phyloP scores from a whole-genome alignment of 2,797 vertebrate species.

The Prionace glauca region DNA sequence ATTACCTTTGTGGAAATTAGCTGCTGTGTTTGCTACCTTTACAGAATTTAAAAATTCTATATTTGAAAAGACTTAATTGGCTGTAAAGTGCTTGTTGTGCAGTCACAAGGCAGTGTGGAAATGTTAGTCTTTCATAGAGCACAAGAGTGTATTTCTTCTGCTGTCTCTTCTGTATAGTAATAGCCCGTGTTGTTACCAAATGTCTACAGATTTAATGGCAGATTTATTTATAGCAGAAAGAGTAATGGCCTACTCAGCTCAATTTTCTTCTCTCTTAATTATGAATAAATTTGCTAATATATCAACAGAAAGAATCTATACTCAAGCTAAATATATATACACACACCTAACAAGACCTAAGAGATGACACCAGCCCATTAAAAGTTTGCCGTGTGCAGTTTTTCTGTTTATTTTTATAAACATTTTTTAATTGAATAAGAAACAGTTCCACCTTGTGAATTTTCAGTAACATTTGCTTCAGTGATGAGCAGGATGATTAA shows the following conservation, averaged over 20 bases:
- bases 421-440: constrained; percentile 6
- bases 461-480: too few relatives aligned
- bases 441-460: too few relatives aligned
- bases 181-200: neutral
- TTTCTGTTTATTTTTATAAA: neutral
- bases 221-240: constrained; percentile 9
- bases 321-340: constrained; percentile 18
- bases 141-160: neutral
- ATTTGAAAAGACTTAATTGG: neutral
- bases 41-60: neutral
- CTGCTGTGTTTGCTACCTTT: neutral
- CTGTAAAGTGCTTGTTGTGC: neutral
- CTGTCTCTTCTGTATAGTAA: neutral
- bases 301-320: neutral
- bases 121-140: neutral
- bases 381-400: neutral
- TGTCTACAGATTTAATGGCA: neutral
- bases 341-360: constrained; percentile 18
- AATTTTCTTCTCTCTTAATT: neutral
- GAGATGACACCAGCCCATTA: neutral
- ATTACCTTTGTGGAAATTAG: neutral
- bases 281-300: constrained; percentile 4
- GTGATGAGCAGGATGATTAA: neutral
- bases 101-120: neutral
- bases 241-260: constrained; percentile 28